phyloP scores from a whole-genome alignment of 2,797 vertebrate species.

The Oreochromis grahami region DNA sequence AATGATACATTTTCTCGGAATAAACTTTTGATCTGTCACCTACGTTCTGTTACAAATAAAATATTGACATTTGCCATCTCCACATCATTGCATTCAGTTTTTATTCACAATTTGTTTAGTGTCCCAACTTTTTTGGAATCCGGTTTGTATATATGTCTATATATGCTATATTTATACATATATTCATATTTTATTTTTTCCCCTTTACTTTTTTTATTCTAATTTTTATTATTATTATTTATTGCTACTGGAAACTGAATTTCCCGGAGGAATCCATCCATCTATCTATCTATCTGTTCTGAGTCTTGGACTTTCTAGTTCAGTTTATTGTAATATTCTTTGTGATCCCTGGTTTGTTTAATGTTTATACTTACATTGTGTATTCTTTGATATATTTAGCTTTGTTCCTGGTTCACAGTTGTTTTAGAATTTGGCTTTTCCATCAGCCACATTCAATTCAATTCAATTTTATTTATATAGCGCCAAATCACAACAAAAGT shows the following conservation, averaged over 20 bases:
- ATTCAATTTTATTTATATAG: too few relatives aligned
- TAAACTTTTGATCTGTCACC: too few relatives aligned
- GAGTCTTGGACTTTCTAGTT: not conserved
- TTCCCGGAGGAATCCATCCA: not conserved
- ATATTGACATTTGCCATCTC: too few relatives aligned
- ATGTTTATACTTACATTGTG: not conserved
- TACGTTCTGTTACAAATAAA: too few relatives aligned
- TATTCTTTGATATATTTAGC: not conserved
- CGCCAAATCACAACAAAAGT: too few relatives aligned
- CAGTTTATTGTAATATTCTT: not conserved
- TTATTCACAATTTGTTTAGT: too few relatives aligned
- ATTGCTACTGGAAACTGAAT: not conserved
- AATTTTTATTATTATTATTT: not conserved
- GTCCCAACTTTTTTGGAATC: too few relatives aligned
- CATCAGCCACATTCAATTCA: not conserved
- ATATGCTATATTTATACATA: not conserved
- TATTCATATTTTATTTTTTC: accelerated
- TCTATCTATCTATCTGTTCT: not conserved
- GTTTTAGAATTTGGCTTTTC: not conserved
- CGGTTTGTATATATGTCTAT: not conserved
- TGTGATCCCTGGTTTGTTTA: not conserved
- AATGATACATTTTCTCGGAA: too few relatives aligned
- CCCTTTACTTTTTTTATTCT: not conserved
- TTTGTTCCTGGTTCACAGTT: not conserved
- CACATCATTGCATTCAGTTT: too few relatives aligned